phyloP scores from a whole-genome alignment of 2,113 vertebrate genomes.

The Dasyprocta punctata region DNA sequence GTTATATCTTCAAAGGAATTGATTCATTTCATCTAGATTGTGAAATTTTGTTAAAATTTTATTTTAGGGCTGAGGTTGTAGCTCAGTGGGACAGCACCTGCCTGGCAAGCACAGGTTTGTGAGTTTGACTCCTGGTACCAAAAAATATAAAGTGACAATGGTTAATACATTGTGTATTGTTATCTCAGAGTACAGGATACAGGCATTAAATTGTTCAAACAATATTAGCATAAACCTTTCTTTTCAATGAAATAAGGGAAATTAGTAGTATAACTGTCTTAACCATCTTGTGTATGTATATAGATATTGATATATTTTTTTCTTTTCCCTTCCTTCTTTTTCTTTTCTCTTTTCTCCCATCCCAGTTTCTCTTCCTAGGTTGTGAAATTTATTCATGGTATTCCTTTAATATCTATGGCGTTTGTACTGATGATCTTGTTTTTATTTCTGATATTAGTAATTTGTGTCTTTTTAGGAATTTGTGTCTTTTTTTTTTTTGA shows the following conservation, averaged over 20 bases:
- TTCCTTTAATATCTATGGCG: neutral
- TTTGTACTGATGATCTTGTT: neutral
- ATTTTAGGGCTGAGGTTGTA: neutral
- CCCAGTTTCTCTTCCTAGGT: neutral
- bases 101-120: too few species aligned
- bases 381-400: neutral
- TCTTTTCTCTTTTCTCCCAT: neutral
- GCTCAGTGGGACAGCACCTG: too few species aligned
- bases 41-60: neutral
- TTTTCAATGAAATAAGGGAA: too few species aligned
- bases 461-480: neutral
- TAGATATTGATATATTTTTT: neutral
- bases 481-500: neutral
- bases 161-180: neutral
- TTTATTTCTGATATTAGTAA: neutral
- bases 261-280: neutral
- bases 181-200: neutral
- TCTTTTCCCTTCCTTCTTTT: neutral
- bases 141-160: neutral
- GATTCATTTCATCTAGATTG: neutral
- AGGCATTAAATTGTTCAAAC: too few species aligned
- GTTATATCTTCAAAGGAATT: neutral
- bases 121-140: too few species aligned
- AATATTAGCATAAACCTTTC: too few species aligned
- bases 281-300: neutral